These are phyloP conservation scores for Arion vulgaris DNA, from an alignment of 1,140 invertebrate species.

Conservation along the genomic window DNA sequence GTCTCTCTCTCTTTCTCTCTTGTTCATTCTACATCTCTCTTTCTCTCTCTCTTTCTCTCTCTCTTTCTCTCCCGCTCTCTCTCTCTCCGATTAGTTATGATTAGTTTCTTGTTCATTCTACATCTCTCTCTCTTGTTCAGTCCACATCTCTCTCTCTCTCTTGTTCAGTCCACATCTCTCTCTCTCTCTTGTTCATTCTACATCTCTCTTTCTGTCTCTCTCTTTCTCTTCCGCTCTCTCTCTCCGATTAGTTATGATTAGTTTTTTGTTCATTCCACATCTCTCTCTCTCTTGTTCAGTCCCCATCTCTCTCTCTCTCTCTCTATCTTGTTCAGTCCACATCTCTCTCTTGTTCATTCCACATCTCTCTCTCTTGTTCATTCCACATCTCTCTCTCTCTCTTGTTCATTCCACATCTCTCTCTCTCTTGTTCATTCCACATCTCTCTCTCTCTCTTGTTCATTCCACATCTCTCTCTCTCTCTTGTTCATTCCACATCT, in stretches of 20 bases:
- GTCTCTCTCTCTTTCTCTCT: slow-evolving; percentile 19
- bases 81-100: neutral
- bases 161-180: neutral
- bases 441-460: too few species aligned
- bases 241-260: too few species aligned
- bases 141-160: slow-evolving; percentile 6
- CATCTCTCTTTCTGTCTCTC: neutral
- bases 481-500: too few species aligned
- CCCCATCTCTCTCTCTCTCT: neutral
- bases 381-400: too few species aligned
- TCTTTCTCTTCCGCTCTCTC: neutral
- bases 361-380: too few species aligned
- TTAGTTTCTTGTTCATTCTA: neutral
- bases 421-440: too few species aligned
- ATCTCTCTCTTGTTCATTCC: too few species aligned
- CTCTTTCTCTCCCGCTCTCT: too few species aligned
- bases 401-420: too few species aligned
- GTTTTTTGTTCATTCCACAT: neutral
- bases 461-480: too few species aligned
- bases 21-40: neutral
- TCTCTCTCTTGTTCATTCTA: neutral
- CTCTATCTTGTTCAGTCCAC: too few species aligned
- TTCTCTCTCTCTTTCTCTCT: neutral
- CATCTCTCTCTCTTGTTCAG: slow-evolving; percentile 1
- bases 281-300: neutral